Percentiles rank a stretch among this genome's conserved stretches.
Evolutionary conservation across 2,113 vertebrate species (phyloP).

Genomic region (Sander lucioperca): DNA sequence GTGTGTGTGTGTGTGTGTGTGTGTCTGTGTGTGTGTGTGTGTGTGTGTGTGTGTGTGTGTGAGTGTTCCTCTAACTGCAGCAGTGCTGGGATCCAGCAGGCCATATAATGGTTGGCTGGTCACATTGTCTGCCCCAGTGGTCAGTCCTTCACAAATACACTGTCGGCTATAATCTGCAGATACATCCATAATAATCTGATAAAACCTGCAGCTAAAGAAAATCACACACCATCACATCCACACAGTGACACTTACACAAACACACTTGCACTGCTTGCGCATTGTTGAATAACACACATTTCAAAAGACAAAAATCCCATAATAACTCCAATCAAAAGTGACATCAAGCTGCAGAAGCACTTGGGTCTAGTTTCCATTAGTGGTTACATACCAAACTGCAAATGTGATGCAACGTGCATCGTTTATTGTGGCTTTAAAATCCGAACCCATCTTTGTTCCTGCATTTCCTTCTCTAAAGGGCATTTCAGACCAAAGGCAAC

Average conservation of each 20-base stretch:
- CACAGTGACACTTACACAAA: background rate
- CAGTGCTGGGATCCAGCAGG: conserved; percentile 62
- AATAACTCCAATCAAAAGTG: background rate
- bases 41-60: background rate
- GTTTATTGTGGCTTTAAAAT: background rate
- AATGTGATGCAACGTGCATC: background rate
- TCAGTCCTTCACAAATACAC: conserved; percentile 62
- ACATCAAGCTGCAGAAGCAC: background rate
- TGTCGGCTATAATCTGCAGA: conserved; percentile 65
- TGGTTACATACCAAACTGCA: background rate
- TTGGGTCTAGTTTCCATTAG: background rate
- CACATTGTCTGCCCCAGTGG: conserved; percentile 71
- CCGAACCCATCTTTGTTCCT: background rate
- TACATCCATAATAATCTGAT: conserved; percentile 62
- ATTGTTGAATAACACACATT: background rate
- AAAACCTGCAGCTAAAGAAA: conserved; percentile 39
- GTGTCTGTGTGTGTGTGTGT: conserved; percentile 39
- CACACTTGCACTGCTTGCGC: background rate
- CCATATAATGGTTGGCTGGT: conserved; percentile 69
- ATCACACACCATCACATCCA: background rate
- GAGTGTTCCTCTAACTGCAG: conserved; percentile 22
- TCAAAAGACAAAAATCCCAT: background rate
- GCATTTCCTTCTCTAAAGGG: background rate
- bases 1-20: conserved; percentile 44
- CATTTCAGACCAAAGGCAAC: too few relatives aligned